Evolutionary conservation across 2,113 vertebrate species (phyloP).

Genomic region (Eurypyga helias): DNA sequence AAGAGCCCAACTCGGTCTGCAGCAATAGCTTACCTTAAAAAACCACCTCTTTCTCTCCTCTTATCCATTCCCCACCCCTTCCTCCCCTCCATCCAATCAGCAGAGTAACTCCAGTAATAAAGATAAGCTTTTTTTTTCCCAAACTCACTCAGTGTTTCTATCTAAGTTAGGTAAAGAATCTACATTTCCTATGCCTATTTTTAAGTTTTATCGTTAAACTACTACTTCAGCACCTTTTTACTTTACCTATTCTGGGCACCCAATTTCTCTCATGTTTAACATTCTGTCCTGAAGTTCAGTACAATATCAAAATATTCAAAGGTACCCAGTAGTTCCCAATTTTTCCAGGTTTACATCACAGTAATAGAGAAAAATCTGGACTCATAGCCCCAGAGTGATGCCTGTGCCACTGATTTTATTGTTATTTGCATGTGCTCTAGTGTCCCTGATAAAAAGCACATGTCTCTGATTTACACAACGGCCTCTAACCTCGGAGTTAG

Average conservation of each 20-base stretch:
- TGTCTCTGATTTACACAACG: background rate
- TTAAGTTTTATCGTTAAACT: background rate
- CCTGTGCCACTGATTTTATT: background rate
- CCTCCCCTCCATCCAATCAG: background rate
- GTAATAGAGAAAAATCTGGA: background rate
- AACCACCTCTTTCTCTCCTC: background rate
- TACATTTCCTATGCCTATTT: background rate
- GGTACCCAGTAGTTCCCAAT: background rate
- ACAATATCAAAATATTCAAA: background rate
- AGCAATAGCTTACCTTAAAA: background rate
- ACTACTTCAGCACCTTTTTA: background rate
- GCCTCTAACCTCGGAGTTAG: constrained; percentile 3
- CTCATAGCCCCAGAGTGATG: background rate
- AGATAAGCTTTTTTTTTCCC: background rate
- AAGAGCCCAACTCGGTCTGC: background rate
- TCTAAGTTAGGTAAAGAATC: background rate
- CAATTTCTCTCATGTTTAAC: background rate
- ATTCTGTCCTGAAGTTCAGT: background rate
- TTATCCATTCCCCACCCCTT: background rate
- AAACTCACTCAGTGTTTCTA: background rate
- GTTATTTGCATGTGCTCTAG: background rate
- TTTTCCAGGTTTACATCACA: background rate
- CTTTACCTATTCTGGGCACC: background rate
- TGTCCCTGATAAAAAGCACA: background rate
- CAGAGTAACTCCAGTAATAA: background rate